phyloP scores from a whole-genome alignment of 2,113 vertebrate species.

The Chamaetylas fuelleborni region DNA sequence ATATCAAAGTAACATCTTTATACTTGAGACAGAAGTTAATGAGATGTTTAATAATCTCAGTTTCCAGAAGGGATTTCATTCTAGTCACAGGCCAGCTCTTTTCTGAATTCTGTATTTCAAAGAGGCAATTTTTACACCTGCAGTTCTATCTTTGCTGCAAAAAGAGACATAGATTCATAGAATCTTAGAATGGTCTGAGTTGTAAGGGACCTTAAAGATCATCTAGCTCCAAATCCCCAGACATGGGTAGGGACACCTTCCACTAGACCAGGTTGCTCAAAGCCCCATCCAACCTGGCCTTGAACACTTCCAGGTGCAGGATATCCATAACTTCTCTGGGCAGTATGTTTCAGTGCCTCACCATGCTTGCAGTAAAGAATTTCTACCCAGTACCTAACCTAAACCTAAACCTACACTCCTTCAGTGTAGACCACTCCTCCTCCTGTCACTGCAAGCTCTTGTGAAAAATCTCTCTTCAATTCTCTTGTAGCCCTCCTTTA shows the following conservation, averaged over 20 bases:
- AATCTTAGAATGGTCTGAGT: background rate
- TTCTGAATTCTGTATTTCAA: background rate
- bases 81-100: background rate
- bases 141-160: background rate
- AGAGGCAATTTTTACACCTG: background rate
- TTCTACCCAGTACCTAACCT: background rate
- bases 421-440: background rate
- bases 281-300: background rate
- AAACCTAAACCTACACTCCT: background rate
- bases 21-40: background rate
- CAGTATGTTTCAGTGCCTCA: background rate
- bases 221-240: background rate
- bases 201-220: background rate
- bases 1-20: background rate
- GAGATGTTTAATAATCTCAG: background rate
- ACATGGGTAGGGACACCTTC: background rate
- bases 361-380: background rate
- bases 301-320: background rate
- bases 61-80: background rate
- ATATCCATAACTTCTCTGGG: background rate
- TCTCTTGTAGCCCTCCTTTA: background rate
- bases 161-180: background rate
- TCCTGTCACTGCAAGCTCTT: background rate
- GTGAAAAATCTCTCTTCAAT: background rate
- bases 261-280: background rate